phyloP scores from a whole-genome alignment of 1,140 invertebrate species.

The Melipona quadrifasciata region DNA sequence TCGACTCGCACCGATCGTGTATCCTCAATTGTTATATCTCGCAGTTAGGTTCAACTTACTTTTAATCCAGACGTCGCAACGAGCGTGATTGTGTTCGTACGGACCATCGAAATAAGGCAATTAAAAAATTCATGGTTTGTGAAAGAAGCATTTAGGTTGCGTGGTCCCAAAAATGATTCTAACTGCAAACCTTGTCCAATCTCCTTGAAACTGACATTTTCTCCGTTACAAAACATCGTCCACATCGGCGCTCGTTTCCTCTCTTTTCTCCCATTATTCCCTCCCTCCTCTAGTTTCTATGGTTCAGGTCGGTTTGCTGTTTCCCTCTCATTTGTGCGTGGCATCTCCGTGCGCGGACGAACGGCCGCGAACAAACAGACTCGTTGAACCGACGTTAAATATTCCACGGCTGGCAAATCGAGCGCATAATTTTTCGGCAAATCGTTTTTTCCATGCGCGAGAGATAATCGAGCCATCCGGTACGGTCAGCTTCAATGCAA shows the following conservation, averaged over 20 bases:
- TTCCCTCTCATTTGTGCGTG: neutral
- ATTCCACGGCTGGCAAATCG: neutral
- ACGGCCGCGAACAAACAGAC: neutral
- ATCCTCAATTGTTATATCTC: too few species aligned
- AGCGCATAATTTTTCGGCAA: slow-evolving; percentile 19
- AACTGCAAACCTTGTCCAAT: neutral
- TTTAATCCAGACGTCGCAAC: too few species aligned
- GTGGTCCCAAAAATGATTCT: too few species aligned
- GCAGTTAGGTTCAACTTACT: too few species aligned
- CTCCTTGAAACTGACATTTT: neutral
- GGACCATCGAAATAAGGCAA: too few species aligned
- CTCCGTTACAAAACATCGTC: neutral
- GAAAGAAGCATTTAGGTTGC: too few species aligned
- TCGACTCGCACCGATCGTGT: too few species aligned
- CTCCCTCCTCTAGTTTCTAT: neutral
- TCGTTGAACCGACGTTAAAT: slow-evolving; percentile 5
- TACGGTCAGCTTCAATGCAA: neutral
- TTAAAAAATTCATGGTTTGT: too few species aligned
- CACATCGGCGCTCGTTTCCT: neutral
- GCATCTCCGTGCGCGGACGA: neutral
- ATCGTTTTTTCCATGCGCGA: slow-evolving; percentile 6
- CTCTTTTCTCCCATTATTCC: neutral
- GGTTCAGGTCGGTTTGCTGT: too few species aligned
- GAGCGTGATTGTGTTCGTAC: too few species aligned
- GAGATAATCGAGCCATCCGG: neutral